phyloP scores from a whole-genome alignment of 2,797 vertebrate genomes.

The Pseudomugil tenellus region DNA sequence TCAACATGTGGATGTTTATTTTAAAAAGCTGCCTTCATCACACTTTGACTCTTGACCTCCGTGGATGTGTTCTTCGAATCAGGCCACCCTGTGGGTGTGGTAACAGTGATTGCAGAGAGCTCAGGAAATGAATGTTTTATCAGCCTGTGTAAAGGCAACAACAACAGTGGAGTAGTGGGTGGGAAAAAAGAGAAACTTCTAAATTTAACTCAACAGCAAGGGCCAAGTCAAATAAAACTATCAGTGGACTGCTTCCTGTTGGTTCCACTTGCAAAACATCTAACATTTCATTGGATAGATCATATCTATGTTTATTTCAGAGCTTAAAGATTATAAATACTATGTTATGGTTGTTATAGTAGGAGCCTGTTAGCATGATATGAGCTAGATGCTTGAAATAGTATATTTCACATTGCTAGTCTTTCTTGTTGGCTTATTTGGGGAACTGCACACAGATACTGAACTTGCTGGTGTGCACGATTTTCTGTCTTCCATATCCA shows the following conservation, averaged over 20 bases:
- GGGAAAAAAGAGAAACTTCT: conserved; percentile 58
- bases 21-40: conserved; percentile 43
- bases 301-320: conserved; percentile 31
- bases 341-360: conserved; percentile 7
- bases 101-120: conserved; percentile 49
- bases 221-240: conserved; percentile 71
- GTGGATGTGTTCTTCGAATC: conserved; percentile 45
- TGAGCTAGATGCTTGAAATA: conserved; percentile 7
- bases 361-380: conserved; percentile 4
- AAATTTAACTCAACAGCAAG: conserved; percentile 73
- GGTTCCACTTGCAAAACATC: conserved; percentile 43
- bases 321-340: conserved; percentile 22
- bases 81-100: conserved; percentile 68
- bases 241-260: conserved; percentile 54
- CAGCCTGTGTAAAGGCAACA: conserved; percentile 72
- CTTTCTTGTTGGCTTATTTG: conserved; percentile 13
- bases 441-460: conserved; percentile 15
- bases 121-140: conserved; percentile 83
- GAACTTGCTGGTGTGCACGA: neutral
- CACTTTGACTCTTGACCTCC: conserved; percentile 58
- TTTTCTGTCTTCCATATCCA: conserved; percentile 7
- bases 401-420: conserved; percentile 9
- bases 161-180: conserved; percentile 60
- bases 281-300: conserved; percentile 30
- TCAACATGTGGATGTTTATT: conserved; percentile 49